Base-by-base conservation (phyloP, 2,797 vertebrate species). In the Salarias fasciatus region DNA sequence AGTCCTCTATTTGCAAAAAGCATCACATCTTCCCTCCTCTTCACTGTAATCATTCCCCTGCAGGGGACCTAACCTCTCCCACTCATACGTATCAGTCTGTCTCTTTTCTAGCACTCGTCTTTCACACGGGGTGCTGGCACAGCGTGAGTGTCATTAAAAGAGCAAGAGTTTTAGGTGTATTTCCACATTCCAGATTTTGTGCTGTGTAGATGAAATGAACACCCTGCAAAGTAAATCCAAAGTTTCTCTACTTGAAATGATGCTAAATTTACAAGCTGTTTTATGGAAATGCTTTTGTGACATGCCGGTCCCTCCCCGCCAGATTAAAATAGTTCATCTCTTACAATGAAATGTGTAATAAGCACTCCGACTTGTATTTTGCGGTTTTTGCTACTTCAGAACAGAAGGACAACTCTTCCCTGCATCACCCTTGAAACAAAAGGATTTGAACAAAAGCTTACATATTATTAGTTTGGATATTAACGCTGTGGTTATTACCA, bases 391-490 rank as follows among this genome's bases (percentile, higher is more conserved):
- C 38, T 53, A 29, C 44, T 66, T 53, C 56, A 41, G 45, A 58
- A 24, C 50, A 44, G 8, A 11, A 18, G 54, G n/a, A 4, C 43
- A 54, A 18, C 38, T 29, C 48, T 33, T 30, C 0, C 4, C 3
- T 42, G 53, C 59, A 11, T 12, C 6, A 8, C 31, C 64, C 63
- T 55, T 66, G 64, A 76, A 77, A 72, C 47, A 24, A 35, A 60
- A 15, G 36, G 31, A 61, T 69, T 54, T 15, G 12, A 74, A 60
- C 43, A 53, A 72, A 75, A 66, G 53, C 42, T 61, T 45, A 38
- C 51, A 53, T 67, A 51, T 69, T 46, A 70, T 65, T 77, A 73
- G 63, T 63, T 55, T 61, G 63, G 67, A 70, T 63, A 54, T 75
- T 42, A 69, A 53, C 69, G 51, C 5, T 55, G 2, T 61, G 53